phyloP scores from a whole-genome alignment of 2,113 vertebrate genomes.

The Entelurus aequoreus region DNA sequence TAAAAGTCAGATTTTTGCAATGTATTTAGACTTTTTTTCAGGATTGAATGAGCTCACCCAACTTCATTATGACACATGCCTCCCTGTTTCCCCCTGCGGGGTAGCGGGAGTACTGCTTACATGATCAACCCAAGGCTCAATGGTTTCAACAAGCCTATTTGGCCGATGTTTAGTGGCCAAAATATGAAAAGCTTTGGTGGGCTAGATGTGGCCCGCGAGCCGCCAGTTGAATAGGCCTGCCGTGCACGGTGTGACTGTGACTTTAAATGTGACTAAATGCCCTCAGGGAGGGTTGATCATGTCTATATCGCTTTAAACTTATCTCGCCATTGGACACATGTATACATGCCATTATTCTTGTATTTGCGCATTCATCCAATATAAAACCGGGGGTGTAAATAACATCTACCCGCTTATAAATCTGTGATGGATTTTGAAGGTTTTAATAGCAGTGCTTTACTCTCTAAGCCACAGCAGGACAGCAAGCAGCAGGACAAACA shows the following conservation, averaged over 20 bases:
- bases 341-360: neutral
- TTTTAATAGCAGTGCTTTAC: slow-evolving; percentile 16
- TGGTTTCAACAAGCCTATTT: no score
- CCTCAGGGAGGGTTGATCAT: neutral
- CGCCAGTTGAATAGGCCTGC: no score
- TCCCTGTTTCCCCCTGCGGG: no score
- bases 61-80: no score
- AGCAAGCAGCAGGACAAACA: slow-evolving; percentile 10
- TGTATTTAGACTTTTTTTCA: no score
- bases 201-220: no score
- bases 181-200: no score
- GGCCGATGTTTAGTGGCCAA: no score
- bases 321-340: neutral
- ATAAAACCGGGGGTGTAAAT: slow-evolving; percentile 3
- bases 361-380: neutral
- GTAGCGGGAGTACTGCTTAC: no score
- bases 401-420: slow-evolving; percentile 11
- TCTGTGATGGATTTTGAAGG: slow-evolving; percentile 17
- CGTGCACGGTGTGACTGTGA: slow-evolving; percentile 3
- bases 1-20: no score
- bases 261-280: slow-evolving; percentile 20
- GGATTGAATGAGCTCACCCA: no score
- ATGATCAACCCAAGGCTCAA: no score
- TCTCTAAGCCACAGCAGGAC: slow-evolving; percentile 4
- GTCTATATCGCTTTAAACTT: neutral